phyloP scores from a whole-genome alignment of 2,888 invertebrate genomes.

The Ischnus inquisitorius region DNA sequence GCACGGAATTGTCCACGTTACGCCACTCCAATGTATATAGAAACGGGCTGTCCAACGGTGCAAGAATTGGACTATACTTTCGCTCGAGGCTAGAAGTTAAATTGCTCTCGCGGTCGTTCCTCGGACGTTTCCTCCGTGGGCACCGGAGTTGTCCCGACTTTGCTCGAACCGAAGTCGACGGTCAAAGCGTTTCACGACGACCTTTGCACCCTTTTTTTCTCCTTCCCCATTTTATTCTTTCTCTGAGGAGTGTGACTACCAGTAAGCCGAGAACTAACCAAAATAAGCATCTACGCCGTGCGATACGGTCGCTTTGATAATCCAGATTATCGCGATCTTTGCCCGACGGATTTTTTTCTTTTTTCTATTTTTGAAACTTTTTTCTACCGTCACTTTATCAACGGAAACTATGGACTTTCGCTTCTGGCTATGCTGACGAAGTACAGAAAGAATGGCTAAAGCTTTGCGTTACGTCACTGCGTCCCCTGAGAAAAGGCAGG shows the following conservation, averaged over 20 bases:
- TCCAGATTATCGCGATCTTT: background rate
- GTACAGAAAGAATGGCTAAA: slow-evolving; percentile 18
- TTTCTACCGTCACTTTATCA: background rate
- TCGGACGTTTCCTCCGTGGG: background rate
- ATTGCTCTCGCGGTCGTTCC: background rate
- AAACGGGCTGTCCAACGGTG: too few species aligned
- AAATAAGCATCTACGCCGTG: background rate
- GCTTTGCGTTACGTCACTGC: slow-evolving; percentile 44
- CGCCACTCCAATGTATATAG: too few species aligned
- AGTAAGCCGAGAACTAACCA: background rate
- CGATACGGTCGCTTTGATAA: background rate
- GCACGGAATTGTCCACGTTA: too few species aligned
- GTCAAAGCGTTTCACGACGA: background rate
- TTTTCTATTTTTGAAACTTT: background rate
- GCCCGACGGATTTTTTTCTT: background rate
- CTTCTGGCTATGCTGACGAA: slow-evolving; percentile 1
- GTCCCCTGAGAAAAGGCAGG: slow-evolving; percentile 21
- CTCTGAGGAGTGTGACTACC: background rate
- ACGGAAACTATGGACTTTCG: slow-evolving; percentile 2
- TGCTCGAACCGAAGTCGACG: background rate
- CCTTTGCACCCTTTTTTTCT: background rate
- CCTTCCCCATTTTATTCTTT: background rate
- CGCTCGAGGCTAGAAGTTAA: too few species aligned
- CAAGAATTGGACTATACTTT: too few species aligned
- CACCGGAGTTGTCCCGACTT: too few species aligned